Base-by-base conservation (phyloP, 2,113 vertebrate species). In the Perognathus longimembris region DNA sequence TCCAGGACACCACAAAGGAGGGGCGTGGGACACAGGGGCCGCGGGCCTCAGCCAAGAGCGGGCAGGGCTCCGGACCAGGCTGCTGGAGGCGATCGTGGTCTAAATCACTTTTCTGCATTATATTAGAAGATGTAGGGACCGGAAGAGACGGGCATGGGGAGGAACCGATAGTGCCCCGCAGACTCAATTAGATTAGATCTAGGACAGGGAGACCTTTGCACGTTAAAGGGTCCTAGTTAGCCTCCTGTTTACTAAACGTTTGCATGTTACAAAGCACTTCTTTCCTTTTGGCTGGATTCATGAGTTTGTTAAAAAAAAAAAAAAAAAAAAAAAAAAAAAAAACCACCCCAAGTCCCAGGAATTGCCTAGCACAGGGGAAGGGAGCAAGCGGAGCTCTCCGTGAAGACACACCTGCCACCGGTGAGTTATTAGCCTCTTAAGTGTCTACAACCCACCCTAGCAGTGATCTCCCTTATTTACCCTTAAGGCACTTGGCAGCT, bases 401-500 rank as follows among this genome's bases (percentile, higher is more conserved):
- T 91, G 38, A 89, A 91, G 84, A 83, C 89, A 86, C 97, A 97
- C 98, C 97, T 98, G 97, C 96, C 4, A 26, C 93, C 89, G 64
- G 18, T 95, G 97, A 98, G 94, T 97, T 97, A 97, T 97, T 84
- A 94, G 96, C 90, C 95, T 97, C 97, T 97, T 93, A 94, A 93
- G 92, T 94, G 95, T 96, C 96, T 85, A 93, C 94, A 97, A 94
- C 96, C 97, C 95, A 92, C 91, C 94, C 95, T 0, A 0, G 92
- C 97, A 95, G 94, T 91, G 96, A 95, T 86, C 95, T 91, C 95
- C 96, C 97, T 97, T 96, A 97, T 96, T 98, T 97, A 98, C 98
- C 98, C 98, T 97, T 92, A 96, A 98, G 98, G 98, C 97, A 0
- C 97, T 96, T 95, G 90, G 97, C 98, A 98, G 98, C 98, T 98